These are phyloP conservation scores for Baryphthengus martii DNA, from an alignment of 2,113 vertebrate species.

Conservation along the genomic window DNA sequence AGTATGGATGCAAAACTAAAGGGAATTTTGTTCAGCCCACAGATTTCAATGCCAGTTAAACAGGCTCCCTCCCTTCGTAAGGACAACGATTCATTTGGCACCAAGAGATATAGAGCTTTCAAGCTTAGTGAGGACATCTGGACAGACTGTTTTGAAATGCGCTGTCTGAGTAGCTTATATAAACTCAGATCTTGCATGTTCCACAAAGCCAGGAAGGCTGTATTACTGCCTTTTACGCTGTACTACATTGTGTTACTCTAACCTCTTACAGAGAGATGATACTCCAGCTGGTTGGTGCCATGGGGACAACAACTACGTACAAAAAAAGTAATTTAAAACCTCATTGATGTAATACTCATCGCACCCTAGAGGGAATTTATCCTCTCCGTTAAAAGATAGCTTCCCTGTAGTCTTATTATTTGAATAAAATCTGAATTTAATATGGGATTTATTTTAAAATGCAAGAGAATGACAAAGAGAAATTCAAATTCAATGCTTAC, in stretches of 20 bases:
- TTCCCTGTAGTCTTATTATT: background rate
- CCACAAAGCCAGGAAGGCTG: background rate
- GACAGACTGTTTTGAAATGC: background rate
- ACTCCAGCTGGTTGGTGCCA: background rate
- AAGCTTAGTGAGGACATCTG: background rate
- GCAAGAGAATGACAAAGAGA: background rate
- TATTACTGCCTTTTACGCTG: background rate
- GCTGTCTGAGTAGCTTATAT: background rate
- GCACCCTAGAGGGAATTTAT: background rate
- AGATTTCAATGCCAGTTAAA: background rate
- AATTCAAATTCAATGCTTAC: background rate
- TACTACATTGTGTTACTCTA: background rate
- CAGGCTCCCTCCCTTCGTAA: background rate
- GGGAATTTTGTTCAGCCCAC: background rate
- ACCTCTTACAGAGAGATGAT: background rate
- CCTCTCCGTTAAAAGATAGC: background rate
- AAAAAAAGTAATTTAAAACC: background rate
- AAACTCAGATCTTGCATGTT: background rate
- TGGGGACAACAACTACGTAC: background rate
- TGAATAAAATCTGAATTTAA: background rate
- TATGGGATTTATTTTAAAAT: background rate
- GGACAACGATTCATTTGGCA: background rate
- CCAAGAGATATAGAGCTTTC: background rate
- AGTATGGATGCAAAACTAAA: background rate
- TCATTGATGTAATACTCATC: background rate